Conservation (phyloP, 2,888 invertebrate genomes). For the Yponomeuta evonymella region DNA sequence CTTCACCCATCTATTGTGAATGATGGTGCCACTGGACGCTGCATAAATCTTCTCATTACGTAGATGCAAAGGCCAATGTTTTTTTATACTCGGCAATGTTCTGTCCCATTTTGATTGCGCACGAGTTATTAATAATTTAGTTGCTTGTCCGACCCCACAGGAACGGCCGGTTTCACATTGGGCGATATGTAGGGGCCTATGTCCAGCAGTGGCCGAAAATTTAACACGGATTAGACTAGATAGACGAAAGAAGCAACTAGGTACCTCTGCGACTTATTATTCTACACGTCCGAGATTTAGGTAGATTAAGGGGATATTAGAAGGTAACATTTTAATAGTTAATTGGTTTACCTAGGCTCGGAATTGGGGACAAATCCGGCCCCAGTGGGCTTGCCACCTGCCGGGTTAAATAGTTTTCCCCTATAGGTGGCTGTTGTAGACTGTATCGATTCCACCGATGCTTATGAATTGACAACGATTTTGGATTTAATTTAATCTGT, state of each 20-base stretch:
- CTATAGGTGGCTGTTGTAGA: neutral
- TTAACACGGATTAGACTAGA: too few species aligned
- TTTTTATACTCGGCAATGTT: too few species aligned
- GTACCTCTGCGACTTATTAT: neutral
- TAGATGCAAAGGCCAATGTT: too few species aligned
- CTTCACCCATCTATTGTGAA: too few species aligned
- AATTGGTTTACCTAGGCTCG: conserved; percentile 27
- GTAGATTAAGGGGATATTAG: conserved; percentile 12
- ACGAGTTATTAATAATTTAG: too few species aligned
- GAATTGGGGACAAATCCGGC: conserved; percentile 27
- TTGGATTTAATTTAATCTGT: neutral
- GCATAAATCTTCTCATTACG: too few species aligned
- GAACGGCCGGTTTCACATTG: too few species aligned
- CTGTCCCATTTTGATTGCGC: too few species aligned
- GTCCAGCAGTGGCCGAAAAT: too few species aligned
- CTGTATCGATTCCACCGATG: neutral
- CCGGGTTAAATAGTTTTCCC: neutral
- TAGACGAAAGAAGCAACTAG: neutral
- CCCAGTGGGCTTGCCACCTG: neutral
- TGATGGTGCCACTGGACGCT: too few species aligned
- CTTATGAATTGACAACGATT: neutral
- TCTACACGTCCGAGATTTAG: conserved; percentile 6
- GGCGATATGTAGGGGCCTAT: too few species aligned
- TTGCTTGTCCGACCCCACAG: too few species aligned
- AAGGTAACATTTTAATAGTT: conserved; percentile 28